Evolutionary conservation across 1,140 invertebrate species (phyloP).

Genomic region (Lepidurus packardi): DNA sequence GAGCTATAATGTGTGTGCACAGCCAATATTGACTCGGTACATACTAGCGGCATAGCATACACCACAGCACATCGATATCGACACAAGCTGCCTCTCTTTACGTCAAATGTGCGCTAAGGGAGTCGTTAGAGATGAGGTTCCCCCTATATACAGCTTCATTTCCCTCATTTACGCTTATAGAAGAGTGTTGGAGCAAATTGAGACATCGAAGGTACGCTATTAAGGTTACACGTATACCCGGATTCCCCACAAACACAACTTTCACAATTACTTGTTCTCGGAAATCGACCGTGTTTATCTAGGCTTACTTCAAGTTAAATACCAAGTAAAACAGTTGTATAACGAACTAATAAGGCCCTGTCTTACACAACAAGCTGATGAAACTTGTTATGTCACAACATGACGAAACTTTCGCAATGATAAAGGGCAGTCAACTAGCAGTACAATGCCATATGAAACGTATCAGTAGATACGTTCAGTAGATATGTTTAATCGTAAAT

Average conservation of each 20-base stretch:
- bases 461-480: too few relatives aligned
- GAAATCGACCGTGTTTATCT: background rate
- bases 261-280: background rate
- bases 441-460: too few relatives aligned
- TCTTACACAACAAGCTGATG: too few relatives aligned
- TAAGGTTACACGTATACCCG: background rate
- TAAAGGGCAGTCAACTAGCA: too few relatives aligned
- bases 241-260: background rate
- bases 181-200: background rate
- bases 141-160: slow-evolving; percentile 14
- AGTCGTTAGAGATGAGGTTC: background rate
- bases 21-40: slow-evolving; percentile 14
- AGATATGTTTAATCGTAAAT: too few relatives aligned
- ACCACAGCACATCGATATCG: slow-evolving; percentile 16
- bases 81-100: slow-evolving; percentile 18
- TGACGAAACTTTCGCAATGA: too few relatives aligned
- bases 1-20: slow-evolving; percentile 7
- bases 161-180: background rate
- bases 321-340: too few relatives aligned
- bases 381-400: too few relatives aligned
- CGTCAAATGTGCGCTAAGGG: background rate
- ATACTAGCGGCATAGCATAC: background rate
- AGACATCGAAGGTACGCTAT: background rate
- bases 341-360: too few relatives aligned
- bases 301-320: background rate